A percentile compares a stretch with the other conserved stretches of the same genome.
Evolutionary conservation across 1,140 invertebrate species (phyloP).

Genomic region (Drosophila nigromelanica): DNA sequence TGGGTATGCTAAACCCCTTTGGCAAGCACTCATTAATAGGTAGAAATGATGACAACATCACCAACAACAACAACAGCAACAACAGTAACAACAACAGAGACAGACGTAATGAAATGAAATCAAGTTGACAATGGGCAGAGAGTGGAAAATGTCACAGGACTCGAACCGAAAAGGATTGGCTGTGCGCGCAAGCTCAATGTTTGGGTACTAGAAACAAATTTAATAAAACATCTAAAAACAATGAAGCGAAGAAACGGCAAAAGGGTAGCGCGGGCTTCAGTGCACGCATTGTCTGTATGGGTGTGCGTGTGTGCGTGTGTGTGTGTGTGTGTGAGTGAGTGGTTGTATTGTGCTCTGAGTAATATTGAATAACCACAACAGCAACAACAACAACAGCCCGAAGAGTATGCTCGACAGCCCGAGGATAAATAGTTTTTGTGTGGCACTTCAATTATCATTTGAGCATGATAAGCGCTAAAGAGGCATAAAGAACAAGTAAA

Average conservation of each 20-base stretch:
- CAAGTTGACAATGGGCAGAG: constrained; percentile 64
- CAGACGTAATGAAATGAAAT: constrained; percentile 50
- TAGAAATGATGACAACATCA: constrained; percentile 64
- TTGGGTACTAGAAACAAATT: constrained; percentile 77
- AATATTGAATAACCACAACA: constrained; percentile 81
- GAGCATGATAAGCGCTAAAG: constrained; percentile 81
- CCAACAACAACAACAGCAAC: constrained; percentile 14
- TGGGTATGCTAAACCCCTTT: not conserved
- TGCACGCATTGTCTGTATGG: constrained; percentile 58
- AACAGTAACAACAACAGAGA: constrained; percentile 21
- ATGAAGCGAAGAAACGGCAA: constrained; percentile 48
- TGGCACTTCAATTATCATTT: constrained; percentile 82
- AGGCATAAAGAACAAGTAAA: constrained; percentile 65
- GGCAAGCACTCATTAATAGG: constrained; percentile 46
- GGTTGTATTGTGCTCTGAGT: constrained; percentile 50
- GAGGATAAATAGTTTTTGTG: constrained; percentile 80
- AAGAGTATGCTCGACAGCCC: constrained; percentile 67
- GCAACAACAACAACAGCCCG: constrained; percentile 34
- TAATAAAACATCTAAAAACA: constrained; percentile 72
- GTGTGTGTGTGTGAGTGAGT: constrained; percentile 23
- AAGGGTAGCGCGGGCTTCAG: constrained; percentile 59
- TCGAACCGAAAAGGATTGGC: constrained; percentile 36
- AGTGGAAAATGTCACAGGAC: constrained; percentile 76
- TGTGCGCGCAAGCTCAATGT: constrained; percentile 30
- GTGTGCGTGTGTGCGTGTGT: constrained; percentile 16